Evolutionary conservation across 2,888 invertebrate genomes (phyloP), one percentile per base, ranked within the genome.

Genomic region (Falcaria lacertinaria): DNA sequence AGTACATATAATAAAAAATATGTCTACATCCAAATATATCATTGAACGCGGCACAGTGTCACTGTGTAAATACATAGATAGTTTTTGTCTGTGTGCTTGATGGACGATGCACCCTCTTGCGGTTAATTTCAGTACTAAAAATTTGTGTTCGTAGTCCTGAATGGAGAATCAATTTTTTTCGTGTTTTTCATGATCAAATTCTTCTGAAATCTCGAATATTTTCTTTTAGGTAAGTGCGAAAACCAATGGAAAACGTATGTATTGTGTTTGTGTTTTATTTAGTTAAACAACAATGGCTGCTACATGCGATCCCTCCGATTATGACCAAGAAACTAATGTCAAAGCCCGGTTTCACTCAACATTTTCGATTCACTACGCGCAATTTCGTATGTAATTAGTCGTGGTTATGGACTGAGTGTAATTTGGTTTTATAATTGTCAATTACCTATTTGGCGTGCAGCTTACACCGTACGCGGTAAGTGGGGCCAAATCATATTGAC

Each of bases 131-230:
- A 85, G 85, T 86, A 85, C 80, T 80, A 82, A 80, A 81, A 86
- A 81, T 89, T 88, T 89, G 89, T 89, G 87, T 89, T 89, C 86
- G 87, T 89, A 86, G 88, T 86, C 80, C 78, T 83, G 86, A 80
- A 84, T 88, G 86, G 82, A 80, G 77, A 79, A 84, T 77, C 82
- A 87, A 88, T 84, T 83, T 87, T 89, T 84, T 77, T 78, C 70
- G 75, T 80, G 80, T 85, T 89, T 88, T 84, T 75, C 76, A 89
- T 89, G 86, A 89, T 71, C 80, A 65, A 67, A 77, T 79, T 75
- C 75, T 80, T 74, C 70, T 83, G 74, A 82, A 80, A 77, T 73
- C 76, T 67, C 73, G 71, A 75, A 77, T 77, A 79, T 80, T 78
- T 80, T 73, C 63, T 73, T 74, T 72, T 80, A 84, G 88, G 89